A percentile compares a stretch with the other conserved stretches of the same genome.
These are phyloP conservation scores for Sitta carolinensis DNA, from an alignment of 2,797 vertebrate genomes.

Conservation along the genomic window DNA sequence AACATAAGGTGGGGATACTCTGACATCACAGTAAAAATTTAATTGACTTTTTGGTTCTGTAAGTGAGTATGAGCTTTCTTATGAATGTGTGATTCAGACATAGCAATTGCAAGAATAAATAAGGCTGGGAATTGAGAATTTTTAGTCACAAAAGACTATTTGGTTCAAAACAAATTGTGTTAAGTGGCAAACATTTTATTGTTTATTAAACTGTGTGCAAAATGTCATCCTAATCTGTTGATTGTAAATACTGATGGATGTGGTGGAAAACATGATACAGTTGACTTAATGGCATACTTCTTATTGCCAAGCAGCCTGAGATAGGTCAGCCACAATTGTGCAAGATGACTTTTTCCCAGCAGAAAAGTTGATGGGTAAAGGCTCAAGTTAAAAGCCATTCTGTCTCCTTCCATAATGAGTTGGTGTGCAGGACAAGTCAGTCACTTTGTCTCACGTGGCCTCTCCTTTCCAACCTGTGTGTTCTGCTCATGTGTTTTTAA, in stretches of 20 bases:
- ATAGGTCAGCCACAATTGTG: not conserved
- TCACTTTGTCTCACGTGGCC: not conserved
- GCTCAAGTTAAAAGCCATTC: not conserved
- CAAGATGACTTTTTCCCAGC: not conserved
- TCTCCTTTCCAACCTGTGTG: not conserved
- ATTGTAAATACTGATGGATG: constrained; percentile 58
- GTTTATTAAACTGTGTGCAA: constrained; percentile 25
- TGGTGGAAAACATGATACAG: constrained; percentile 55
- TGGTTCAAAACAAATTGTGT: not conserved
- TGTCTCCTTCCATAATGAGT: not conserved
- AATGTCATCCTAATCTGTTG: constrained; percentile 17
- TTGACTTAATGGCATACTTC: not conserved
- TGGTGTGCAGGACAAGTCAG: not conserved
- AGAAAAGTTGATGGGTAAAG: not conserved
- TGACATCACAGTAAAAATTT: not conserved
- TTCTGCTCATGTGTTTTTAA: not conserved
- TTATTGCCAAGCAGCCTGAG: not conserved
- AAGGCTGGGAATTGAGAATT: not conserved
- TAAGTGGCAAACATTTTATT: not conserved
- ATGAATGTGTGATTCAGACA: not conserved
- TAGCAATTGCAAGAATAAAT: not conserved
- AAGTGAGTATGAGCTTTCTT: not conserved
- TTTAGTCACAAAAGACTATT: not conserved
- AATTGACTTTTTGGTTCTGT: not conserved
- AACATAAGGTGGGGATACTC: not conserved